Base-by-base conservation (phyloP, 2,888 invertebrate species). In the Cheilosia urbana region DNA sequence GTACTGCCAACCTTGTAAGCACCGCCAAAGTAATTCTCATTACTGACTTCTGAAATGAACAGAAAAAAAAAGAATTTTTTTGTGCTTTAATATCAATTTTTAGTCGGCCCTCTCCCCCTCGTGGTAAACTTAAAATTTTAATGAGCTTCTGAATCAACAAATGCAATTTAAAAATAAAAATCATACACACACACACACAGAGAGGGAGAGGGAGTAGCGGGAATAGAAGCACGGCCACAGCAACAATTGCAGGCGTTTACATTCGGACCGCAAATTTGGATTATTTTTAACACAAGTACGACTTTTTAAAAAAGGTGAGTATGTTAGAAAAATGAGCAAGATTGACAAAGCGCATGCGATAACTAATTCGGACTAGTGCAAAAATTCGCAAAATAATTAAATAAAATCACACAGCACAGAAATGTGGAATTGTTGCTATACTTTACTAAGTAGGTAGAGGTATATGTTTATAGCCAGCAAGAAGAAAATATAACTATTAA, bases 1-100 rank as follows among this genome's bases (percentile, higher is more conserved):
- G 89, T 89, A 84, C 89, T 89, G 85, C 89, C 89, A 82, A 89
- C 88, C 87, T 89, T 89, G 88, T 89, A 89, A 80, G 89, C 80
- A 72, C 89, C 88, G 77, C 89, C 88, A 87, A 89, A 89, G 88
- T 89, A 89, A 89, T 89, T 88, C 73, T 89, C 89, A 89, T 89
- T 89, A 89, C 88, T 88, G 71, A 87, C 88, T 88, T 89, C 89
- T 89, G 88, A 66, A 88, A 88, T 63, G 19, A 77, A 69, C 37
- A 79, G 69, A 82, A 57, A 81, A 42, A 69, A 84, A 76, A 30
- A 37, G n/a, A n/a, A 55, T 71, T 51, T 9, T 30, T 30, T 30
- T 30, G 27, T 27, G 9, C 9, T 30, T 37, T 40, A 62, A 63
- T 47, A 57, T 79, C 30, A 73, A 37, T 68, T 73, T 73, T 27